Conservation (phyloP, 2,888 invertebrate genomes). For the Drosophila mimica region DNA sequence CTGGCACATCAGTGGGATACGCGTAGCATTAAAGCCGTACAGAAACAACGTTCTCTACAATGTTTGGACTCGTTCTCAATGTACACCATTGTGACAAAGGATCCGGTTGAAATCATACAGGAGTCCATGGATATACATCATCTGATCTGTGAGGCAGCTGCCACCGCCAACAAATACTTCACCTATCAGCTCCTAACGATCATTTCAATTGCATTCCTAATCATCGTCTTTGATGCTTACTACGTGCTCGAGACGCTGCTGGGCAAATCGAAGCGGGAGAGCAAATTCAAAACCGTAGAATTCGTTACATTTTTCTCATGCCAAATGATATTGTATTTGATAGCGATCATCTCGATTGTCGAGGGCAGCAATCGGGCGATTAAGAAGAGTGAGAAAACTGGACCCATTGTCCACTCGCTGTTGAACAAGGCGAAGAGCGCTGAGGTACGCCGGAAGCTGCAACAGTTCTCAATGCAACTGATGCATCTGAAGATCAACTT, state of each 20-base stretch:
- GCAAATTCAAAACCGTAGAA: slow-evolving; percentile 84
- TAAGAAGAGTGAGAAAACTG: slow-evolving; percentile 84
- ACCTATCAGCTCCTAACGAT: slow-evolving; percentile 85
- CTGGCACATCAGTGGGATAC: slow-evolving; percentile 82
- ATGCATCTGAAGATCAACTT: slow-evolving; percentile 84
- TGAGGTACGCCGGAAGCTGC: slow-evolving; percentile 82
- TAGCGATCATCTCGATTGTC: slow-evolving; percentile 84
- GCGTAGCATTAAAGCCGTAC: slow-evolving; percentile 66
- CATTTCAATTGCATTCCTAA: slow-evolving; percentile 84
- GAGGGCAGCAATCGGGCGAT: slow-evolving; percentile 84
- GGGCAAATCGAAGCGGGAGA: slow-evolving; percentile 83
- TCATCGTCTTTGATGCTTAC: slow-evolving; percentile 85
- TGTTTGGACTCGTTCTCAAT: slow-evolving; percentile 84
- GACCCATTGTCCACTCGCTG: slow-evolving; percentile 82
- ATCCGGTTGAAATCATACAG: slow-evolving; percentile 83
- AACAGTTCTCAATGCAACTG: slow-evolving; percentile 84
- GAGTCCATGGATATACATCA: slow-evolving; percentile 85
- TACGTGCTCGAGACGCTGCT: slow-evolving; percentile 84
- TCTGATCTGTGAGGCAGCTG: slow-evolving; percentile 84
- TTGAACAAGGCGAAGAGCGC: slow-evolving; percentile 81
- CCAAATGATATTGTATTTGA: slow-evolving; percentile 84
- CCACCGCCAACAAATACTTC: slow-evolving; percentile 85
- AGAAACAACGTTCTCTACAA: slow-evolving; percentile 81
- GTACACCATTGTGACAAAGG: slow-evolving; percentile 83
- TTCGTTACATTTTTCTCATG: slow-evolving; percentile 85